These are phyloP conservation scores for Pseudococcus viburni DNA, from an alignment of 2,888 invertebrate species.

Conservation along the genomic window DNA sequence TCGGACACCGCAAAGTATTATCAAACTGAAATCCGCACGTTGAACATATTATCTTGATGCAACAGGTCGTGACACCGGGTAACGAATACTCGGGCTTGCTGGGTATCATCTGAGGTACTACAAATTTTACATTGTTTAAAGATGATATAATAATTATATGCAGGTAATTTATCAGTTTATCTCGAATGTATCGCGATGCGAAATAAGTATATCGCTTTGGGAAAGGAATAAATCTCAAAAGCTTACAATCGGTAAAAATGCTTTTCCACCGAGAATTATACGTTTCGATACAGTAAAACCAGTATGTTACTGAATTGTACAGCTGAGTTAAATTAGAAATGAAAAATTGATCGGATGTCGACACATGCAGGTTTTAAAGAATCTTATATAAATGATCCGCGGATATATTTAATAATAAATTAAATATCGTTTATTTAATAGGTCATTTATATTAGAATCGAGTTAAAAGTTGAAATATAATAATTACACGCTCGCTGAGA, in stretches of 20 bases:
- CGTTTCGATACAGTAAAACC: slow-evolving; percentile 7
- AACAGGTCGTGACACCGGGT: slow-evolving; percentile 35
- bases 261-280: background rate
- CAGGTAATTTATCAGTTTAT: slow-evolving; percentile 29
- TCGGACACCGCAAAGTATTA: slow-evolving; percentile 38
- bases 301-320: background rate
- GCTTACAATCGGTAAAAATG: background rate
- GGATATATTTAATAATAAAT: slow-evolving; percentile 31
- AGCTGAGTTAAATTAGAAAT: background rate
- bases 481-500: slow-evolving; percentile 6
- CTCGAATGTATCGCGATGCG: background rate
- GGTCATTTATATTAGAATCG: slow-evolving; percentile 29
- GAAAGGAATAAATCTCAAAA: slow-evolving; percentile 15
- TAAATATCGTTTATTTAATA: slow-evolving; percentile 40
- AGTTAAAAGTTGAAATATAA: slow-evolving; percentile 33
- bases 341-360: slow-evolving; percentile 43
- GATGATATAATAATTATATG: slow-evolving; percentile 48
- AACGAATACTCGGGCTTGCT: background rate
- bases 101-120: background rate
- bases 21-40: slow-evolving; percentile 38
- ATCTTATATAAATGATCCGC: slow-evolving; percentile 39
- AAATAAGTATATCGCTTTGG: slow-evolving; percentile 4
- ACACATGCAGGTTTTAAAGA: slow-evolving; percentile 43
- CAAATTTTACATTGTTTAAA: slow-evolving; percentile 41
- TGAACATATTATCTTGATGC: slow-evolving; percentile 32